Evolutionary conservation across 1,140 invertebrate species (phyloP), one percentile per base, ranked within the genome.

Genomic region (Nasonia giraulti): DNA sequence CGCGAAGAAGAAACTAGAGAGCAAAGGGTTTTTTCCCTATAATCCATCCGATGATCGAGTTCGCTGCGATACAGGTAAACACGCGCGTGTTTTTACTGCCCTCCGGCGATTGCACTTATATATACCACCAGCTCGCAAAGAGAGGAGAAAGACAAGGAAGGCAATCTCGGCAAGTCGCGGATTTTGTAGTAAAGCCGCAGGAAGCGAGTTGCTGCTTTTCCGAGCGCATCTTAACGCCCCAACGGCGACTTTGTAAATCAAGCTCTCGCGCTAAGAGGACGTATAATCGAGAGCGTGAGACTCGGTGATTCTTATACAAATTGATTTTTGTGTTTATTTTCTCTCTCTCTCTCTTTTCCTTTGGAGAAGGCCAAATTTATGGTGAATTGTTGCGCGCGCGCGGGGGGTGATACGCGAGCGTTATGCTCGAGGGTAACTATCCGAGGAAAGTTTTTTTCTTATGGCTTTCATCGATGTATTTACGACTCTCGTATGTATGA

Each of bases 61-160:
- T 37, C 33, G 2, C 33, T 27, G 27, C 27, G 27, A 27, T 37
- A 37, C 33, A 37, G 33, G 33, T 37, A 6, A 1, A 27, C 27
- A 27, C 27, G 27, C 33, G 33, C 33, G 33, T 37, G 33, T 66
- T 85, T 85, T 80, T 84, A 84, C 68, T 66, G 47, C 73, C 40
- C 4, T 55, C 68, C 77, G 55, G 6, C 12, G 14, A 6, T n/a
- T 6, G 10, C 27, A 44, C 50, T 33, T 77, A 73, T 47, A 75
- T 37, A 77, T 27, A 27, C 27, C 2, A 27, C 27, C 33, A 62
- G 33, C 33, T 55, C 5, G 44, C 71, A 40, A 71, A 17, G 68
- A 66, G 33, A 66, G 33, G 6, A n/a, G 37, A 27, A 40, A 83
- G 66, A 40, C n/a, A 12, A 7, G 37, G 80, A 82, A 37, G 68